These are phyloP conservation scores for Enteromius afrohamiltoni DNA, from an alignment of 2,797 vertebrate species.

Conservation along the genomic window DNA sequence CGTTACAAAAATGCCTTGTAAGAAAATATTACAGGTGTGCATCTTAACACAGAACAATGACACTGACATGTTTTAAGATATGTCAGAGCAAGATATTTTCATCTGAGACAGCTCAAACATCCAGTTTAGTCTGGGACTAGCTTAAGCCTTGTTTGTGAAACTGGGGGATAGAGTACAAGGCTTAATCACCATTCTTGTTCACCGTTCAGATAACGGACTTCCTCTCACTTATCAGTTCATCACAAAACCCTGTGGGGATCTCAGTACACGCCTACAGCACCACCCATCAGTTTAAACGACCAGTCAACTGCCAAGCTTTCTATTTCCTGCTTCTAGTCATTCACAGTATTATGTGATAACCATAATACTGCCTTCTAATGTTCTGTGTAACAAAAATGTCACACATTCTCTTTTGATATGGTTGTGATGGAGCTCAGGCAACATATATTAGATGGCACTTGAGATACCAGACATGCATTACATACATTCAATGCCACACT, in stretches of 20 bases:
- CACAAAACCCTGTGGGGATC: conserved; percentile 55
- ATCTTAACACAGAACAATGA: too few relatives aligned
- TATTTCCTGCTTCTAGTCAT: conserved; percentile 48
- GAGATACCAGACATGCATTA: background rate
- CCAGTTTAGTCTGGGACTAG: too few relatives aligned
- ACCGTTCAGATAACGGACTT: conserved; percentile 19
- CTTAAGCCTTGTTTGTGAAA: too few relatives aligned
- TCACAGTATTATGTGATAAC: conserved; percentile 2
- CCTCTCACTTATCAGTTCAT: conserved; percentile 59
- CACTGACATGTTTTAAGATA: too few relatives aligned
- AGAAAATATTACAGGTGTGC: too few relatives aligned
- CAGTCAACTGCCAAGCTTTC: conserved; percentile 43
- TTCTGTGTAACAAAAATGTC: background rate
- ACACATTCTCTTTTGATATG: conserved; percentile 32
- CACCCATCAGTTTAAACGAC: conserved; percentile 47
- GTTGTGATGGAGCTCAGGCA: conserved; percentile 19
- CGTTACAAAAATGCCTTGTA: too few relatives aligned
- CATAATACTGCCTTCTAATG: conserved; percentile 27
- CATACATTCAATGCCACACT: background rate
- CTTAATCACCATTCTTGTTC: background rate
- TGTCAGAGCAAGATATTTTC: too few relatives aligned
- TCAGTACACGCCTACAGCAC: conserved; percentile 43
- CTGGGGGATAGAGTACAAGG: background rate
- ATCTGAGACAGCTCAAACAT: too few relatives aligned
- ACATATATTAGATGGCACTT: conserved; percentile 21